Conservation (phyloP, 2,797 vertebrate genomes). For the Hydrophis major region DNA sequence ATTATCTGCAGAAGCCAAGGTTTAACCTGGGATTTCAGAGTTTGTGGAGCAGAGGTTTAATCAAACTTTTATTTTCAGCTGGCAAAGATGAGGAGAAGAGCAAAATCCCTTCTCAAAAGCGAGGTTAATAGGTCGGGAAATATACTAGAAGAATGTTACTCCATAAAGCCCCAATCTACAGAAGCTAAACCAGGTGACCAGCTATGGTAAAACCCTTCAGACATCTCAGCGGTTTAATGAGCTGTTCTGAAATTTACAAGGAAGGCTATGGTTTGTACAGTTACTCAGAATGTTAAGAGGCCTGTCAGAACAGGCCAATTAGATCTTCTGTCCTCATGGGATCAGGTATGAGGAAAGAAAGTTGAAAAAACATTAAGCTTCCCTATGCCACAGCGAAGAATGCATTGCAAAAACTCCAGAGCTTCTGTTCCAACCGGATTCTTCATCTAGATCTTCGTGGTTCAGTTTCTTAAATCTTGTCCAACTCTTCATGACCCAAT, state of each 20-base stretch:
- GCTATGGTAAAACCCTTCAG: background rate
- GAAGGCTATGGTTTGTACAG: background rate
- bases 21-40: background rate
- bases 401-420: background rate
- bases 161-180: background rate
- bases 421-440: background rate
- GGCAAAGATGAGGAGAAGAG: background rate
- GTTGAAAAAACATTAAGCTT: background rate
- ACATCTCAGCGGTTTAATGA: background rate
- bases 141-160: background rate
- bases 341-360: background rate
- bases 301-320: too few relatives aligned
- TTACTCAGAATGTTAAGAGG: background rate
- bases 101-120: background rate
- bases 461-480: background rate
- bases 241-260: background rate
- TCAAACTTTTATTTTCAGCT: background rate
- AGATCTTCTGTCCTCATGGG: background rate
- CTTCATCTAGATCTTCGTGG: background rate
- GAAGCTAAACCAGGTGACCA: background rate
- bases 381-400: background rate
- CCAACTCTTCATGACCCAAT: accelerated
- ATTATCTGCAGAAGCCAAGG: background rate
- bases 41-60: background rate
- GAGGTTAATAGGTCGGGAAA: background rate